These are phyloP conservation scores for Lamellibrachia columna DNA, from an alignment of 2,888 invertebrate species.

Conservation along the genomic window DNA sequence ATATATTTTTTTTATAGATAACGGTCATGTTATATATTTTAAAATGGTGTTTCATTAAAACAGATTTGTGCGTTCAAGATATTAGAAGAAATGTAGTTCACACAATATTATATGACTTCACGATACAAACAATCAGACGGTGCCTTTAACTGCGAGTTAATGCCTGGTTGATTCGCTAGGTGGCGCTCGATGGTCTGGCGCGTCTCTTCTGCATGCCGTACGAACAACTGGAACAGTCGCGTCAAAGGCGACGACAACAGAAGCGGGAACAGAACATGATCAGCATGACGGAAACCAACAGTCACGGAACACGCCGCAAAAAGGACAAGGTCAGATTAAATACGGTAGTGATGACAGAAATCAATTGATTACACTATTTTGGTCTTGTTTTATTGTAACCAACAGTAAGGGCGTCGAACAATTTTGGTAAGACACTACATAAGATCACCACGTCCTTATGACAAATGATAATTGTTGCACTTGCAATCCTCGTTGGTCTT, in stretches of 20 bases:
- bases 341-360: background rate
- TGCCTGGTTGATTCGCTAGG: slow-evolving; percentile 19
- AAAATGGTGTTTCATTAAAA: too few relatives aligned
- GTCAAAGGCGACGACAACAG: slow-evolving; percentile 23
- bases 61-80: too few relatives aligned
- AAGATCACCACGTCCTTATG: slow-evolving; percentile 22
- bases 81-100: too few relatives aligned
- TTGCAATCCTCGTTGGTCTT: background rate
- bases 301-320: slow-evolving; percentile 27
- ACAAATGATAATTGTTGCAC: slow-evolving; percentile 23
- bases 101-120: too few relatives aligned
- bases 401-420: too few relatives aligned
- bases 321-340: slow-evolving; percentile 28
- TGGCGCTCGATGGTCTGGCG: slow-evolving; percentile 35
- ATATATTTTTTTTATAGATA: too few relatives aligned
- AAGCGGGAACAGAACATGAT: slow-evolving; percentile 38
- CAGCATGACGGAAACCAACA: slow-evolving; percentile 36
- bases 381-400: too few relatives aligned
- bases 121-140: background rate
- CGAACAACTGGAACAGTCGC: slow-evolving; percentile 31
- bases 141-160: background rate
- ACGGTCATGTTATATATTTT: too few relatives aligned
- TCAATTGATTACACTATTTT: too few relatives aligned
- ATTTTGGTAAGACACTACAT: slow-evolving; percentile 20
- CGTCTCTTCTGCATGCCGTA: slow-evolving; percentile 37